A percentile compares a stretch with the other conserved stretches of the same genome.
Evolutionary conservation across 2,888 invertebrate species (phyloP).

Genomic region (Coleophora deauratella): DNA sequence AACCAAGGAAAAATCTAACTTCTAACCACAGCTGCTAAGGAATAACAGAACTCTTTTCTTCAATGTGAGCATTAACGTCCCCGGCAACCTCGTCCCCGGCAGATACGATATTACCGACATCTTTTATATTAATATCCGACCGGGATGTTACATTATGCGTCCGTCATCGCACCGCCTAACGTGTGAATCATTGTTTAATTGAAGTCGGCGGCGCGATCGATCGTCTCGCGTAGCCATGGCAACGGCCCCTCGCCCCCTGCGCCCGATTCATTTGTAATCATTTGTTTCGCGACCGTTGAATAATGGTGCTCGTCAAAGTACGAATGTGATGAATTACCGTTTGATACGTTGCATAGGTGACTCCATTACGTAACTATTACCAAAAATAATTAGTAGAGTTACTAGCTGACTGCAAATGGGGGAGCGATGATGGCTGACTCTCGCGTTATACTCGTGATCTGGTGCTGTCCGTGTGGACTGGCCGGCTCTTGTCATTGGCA

Average conservation of each 20-base stretch:
- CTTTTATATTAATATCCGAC: slow-evolving; percentile 18
- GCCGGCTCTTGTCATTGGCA: too few relatives aligned
- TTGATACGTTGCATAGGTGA: slow-evolving; percentile 22
- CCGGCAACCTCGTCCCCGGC: too few relatives aligned
- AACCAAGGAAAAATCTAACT: too few relatives aligned
- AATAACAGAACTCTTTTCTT: background rate
- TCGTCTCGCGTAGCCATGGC: slow-evolving; percentile 63
- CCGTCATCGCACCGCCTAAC: slow-evolving; percentile 39
- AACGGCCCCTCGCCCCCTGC: slow-evolving; percentile 35
- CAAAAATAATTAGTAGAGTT: too few relatives aligned
- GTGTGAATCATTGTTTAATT: slow-evolving; percentile 71
- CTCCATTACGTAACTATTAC: too few relatives aligned
- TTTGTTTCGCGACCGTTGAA: slow-evolving; percentile 68
- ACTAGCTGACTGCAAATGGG: too few relatives aligned
- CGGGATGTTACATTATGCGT: slow-evolving; percentile 29
- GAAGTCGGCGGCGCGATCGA: slow-evolving; percentile 53
- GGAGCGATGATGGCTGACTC: too few relatives aligned
- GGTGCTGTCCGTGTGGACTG: too few relatives aligned
- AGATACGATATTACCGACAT: too few relatives aligned
- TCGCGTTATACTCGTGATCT: too few relatives aligned
- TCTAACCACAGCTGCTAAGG: background rate
- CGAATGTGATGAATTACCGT: slow-evolving; percentile 58
- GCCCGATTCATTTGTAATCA: slow-evolving; percentile 70
- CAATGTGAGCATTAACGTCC: too few relatives aligned
- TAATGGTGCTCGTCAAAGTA: slow-evolving; percentile 60